Evolutionary conservation across 2,113 vertebrate species (phyloP).

Genomic region (Lethenteron reissneri): DNA sequence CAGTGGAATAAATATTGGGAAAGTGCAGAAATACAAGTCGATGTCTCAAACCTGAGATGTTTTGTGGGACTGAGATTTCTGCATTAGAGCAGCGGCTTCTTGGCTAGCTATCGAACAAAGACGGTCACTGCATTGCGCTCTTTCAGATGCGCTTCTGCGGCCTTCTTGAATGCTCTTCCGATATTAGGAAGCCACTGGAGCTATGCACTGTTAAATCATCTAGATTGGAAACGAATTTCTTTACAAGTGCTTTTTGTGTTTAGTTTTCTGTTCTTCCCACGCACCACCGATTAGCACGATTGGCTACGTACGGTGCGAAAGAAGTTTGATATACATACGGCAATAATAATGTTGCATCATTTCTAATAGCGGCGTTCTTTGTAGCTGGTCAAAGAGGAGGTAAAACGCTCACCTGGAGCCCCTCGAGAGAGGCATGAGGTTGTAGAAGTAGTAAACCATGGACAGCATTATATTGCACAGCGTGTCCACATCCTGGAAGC

Average conservation of each 20-base stretch:
- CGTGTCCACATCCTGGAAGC: slow-evolving; percentile 59
- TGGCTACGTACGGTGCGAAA: background rate
- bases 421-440: slow-evolving; percentile 90
- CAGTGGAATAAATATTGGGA: background rate
- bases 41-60: no score
- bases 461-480: slow-evolving; percentile 86
- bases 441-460: slow-evolving; percentile 94
- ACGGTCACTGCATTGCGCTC: no score
- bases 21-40: no score
- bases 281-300: background rate
- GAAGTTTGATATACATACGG: background rate
- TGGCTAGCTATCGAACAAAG: no score
- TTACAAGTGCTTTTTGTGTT: background rate
- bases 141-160: no score
- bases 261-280: background rate
- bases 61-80: no score
- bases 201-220: no score
- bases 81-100: no score
- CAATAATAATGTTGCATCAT: background rate
- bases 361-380: background rate
- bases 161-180: no score
- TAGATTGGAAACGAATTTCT: no score
- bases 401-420: slow-evolving; percentile 56
- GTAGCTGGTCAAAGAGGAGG: background rate
- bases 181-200: no score